Conservation (phyloP, 1,140 invertebrate species). For the Pseudachorutes palmiensis region DNA sequence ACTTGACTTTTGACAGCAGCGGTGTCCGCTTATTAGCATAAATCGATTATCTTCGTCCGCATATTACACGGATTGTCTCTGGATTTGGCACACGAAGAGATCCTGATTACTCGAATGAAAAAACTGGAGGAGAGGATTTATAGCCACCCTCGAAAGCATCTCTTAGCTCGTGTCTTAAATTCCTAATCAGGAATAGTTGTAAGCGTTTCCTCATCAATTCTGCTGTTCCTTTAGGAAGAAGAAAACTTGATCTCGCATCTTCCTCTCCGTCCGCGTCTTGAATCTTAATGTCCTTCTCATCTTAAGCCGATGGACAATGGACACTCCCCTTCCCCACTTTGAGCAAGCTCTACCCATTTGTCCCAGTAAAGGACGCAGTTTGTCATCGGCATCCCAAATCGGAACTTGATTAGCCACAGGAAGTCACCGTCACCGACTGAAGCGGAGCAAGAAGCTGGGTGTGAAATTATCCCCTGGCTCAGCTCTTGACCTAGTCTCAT, state of each 20-base stretch:
- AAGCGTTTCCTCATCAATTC: not conserved
- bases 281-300: not conserved
- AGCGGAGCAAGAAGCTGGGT: not conserved
- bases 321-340: not conserved
- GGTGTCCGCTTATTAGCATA: not conserved
- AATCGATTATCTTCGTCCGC: not conserved
- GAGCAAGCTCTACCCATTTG: not conserved
- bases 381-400: slow-evolving; percentile 6
- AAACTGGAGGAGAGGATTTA: not conserved
- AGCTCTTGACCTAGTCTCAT: not conserved
- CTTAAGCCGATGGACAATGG: not conserved
- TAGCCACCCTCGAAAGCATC: not conserved
- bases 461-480: not conserved
- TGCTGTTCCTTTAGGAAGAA: not conserved
- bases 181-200: not conserved
- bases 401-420: slow-evolving; percentile 9
- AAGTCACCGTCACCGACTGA: not conserved
- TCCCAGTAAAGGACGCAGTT: slow-evolving; percentile 12
- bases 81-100: not conserved
- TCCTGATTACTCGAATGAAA: not conserved
- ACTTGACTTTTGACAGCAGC: not conserved
- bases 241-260: not conserved
- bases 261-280: too few relatives aligned
- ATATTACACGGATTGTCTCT: too few relatives aligned
- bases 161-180: not conserved